Conservation (phyloP, 2,797 vertebrate species). For the Gallinago solitaria region DNA sequence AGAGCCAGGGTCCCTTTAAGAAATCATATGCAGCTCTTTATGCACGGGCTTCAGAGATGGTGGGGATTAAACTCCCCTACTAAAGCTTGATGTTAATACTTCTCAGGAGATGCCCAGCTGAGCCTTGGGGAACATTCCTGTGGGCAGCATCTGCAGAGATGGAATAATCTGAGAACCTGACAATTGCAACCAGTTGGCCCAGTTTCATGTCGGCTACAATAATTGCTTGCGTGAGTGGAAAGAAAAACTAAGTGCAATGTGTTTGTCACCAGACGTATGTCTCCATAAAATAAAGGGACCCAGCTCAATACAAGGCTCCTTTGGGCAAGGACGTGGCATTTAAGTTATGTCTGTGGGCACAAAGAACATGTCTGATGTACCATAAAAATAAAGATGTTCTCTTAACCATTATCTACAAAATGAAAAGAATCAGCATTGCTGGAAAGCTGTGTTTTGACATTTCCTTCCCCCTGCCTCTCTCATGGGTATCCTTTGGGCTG, state of each 20-base stretch:
- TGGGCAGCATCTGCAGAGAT: neutral
- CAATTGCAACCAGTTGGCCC: neutral
- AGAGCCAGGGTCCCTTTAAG: neutral
- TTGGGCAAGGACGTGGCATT: conserved; percentile 54
- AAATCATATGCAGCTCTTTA: neutral
- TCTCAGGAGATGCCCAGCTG: neutral
- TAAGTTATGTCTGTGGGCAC: neutral
- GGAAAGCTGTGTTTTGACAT: conserved; percentile 28
- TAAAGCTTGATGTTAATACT: neutral
- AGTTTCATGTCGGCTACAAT: neutral
- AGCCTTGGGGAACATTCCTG: neutral
- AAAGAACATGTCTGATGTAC: neutral
- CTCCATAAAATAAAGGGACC: neutral
- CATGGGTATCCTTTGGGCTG: conserved; percentile 12
- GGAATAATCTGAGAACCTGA: neutral
- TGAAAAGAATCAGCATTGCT: neutral
- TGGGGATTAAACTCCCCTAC: neutral
- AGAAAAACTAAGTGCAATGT: neutral
- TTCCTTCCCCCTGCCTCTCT: neutral
- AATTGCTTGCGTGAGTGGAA: neutral
- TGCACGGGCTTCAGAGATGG: neutral
- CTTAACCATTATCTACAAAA: neutral
- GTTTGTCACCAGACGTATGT: neutral
- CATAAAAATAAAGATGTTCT: conserved; percentile 18
- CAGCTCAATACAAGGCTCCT: neutral